A percentile compares a stretch with the other conserved stretches of the same genome.
Conservation (phyloP, 2,113 vertebrate species). For the Equus przewalskii region DNA sequence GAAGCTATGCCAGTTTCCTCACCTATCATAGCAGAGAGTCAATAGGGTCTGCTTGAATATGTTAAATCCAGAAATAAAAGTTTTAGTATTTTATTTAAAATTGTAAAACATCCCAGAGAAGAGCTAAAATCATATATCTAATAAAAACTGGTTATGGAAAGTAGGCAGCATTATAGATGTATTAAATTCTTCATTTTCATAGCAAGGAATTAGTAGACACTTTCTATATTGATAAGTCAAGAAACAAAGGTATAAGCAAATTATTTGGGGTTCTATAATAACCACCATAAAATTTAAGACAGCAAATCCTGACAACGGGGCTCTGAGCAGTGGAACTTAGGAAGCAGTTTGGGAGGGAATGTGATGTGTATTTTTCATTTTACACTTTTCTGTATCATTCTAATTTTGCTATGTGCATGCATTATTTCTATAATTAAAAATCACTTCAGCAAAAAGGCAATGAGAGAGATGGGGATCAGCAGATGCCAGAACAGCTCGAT, state of each 20-base stretch:
- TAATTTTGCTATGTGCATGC: neutral
- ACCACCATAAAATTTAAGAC: neutral
- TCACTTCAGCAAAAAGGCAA: neutral
- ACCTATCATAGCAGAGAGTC: neutral
- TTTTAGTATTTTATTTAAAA: neutral
- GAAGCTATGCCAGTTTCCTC: neutral
- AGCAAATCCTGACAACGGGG: neutral
- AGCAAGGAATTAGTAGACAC: neutral
- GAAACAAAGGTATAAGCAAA: conserved; percentile 1
- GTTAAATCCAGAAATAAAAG: neutral
- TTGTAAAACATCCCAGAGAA: neutral
- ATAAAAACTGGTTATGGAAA: neutral
- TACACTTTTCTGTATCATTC: neutral
- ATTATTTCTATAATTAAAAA: conserved; percentile 45
- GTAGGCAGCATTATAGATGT: neutral
- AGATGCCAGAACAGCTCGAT: accelerated
- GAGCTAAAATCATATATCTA: neutral
- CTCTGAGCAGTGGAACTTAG: neutral
- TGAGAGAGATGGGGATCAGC: neutral
- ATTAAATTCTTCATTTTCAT: neutral
- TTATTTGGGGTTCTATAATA: neutral
- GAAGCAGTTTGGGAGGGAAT: neutral
- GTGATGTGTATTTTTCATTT: neutral
- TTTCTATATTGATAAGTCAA: neutral
- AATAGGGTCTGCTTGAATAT: neutral